Percentiles rank a stretch among this genome's conserved stretches.
These are phyloP conservation scores for Eilema sororculum DNA, from an alignment of 2,888 invertebrate species.

Conservation along the genomic window DNA sequence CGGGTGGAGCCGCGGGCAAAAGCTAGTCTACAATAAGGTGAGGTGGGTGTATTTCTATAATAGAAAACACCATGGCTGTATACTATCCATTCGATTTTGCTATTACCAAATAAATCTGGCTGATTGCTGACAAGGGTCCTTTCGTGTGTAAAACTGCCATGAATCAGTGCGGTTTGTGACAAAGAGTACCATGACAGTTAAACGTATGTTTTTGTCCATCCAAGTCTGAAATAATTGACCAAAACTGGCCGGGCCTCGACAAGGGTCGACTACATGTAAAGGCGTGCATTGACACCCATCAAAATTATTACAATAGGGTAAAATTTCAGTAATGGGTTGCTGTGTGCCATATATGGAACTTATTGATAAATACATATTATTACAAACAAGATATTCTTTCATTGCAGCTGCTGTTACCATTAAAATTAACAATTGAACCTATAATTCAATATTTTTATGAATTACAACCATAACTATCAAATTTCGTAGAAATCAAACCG, in stretches of 20 bases:
- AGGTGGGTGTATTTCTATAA: background rate
- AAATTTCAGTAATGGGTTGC: background rate
- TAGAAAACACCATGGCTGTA: background rate
- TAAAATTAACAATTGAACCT: too few species aligned
- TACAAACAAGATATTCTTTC: too few species aligned
- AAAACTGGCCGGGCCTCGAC: background rate
- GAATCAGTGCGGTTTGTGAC: background rate
- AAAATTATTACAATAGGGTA: background rate
- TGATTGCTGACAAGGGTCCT: conserved; percentile 4
- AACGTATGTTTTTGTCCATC: background rate
- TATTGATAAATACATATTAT: background rate
- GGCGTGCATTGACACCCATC: background rate
- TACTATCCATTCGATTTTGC: background rate
- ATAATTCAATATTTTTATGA: too few species aligned
- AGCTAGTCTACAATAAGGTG: background rate
- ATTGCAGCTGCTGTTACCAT: too few species aligned
- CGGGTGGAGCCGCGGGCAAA: too few species aligned
- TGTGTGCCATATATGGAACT: background rate
- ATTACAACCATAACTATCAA: too few species aligned
- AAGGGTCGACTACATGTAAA: background rate
- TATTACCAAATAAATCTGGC: conserved; percentile 9
- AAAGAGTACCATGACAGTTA: background rate
- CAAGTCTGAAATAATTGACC: background rate
- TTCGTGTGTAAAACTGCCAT: conserved; percentile 1
- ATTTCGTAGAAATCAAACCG: too few species aligned